These are phyloP conservation scores for Tricholauxania praeusta DNA, from an alignment of 2,888 invertebrate species.

Conservation along the genomic window DNA sequence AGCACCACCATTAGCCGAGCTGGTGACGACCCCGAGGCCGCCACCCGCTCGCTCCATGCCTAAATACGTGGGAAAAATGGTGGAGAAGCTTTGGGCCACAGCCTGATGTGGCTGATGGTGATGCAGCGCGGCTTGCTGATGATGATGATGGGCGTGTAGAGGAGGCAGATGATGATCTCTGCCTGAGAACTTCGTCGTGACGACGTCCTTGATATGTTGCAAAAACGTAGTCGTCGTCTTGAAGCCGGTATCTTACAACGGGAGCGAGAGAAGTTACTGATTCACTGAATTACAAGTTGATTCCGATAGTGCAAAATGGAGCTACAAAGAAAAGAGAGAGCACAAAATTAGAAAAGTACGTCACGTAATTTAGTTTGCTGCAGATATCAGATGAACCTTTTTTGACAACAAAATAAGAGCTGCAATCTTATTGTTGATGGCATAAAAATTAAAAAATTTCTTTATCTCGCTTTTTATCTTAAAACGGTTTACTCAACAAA, in stretches of 20 bases:
- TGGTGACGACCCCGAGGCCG: conserved; percentile 55
- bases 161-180: conserved; percentile 64
- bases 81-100: conserved; percentile 65
- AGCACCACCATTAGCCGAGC: conserved; percentile 57
- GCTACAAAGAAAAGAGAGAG: neutral
- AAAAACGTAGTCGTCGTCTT: conserved; percentile 67
- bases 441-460: conserved; percentile 4
- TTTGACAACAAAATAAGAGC: too few relatives aligned
- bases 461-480: neutral
- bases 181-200: conserved; percentile 67
- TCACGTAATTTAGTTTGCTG: neutral
- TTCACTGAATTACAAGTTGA: neutral
- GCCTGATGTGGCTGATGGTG: conserved; percentile 65
- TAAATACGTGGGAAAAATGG: conserved; percentile 66
- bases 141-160: conserved; percentile 61
- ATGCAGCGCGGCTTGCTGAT: conserved; percentile 52
- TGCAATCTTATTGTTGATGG: neutral
- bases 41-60: conserved; percentile 65
- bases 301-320: neutral
- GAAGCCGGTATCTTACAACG: conserved; percentile 66
- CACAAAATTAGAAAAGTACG: neutral
- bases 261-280: conserved; percentile 42
- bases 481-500: conserved; percentile 35
- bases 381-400: neutral
- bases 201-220: conserved; percentile 68